phyloP scores from a whole-genome alignment of 2,888 invertebrate species.

The Leptodirus hochenwartii region DNA sequence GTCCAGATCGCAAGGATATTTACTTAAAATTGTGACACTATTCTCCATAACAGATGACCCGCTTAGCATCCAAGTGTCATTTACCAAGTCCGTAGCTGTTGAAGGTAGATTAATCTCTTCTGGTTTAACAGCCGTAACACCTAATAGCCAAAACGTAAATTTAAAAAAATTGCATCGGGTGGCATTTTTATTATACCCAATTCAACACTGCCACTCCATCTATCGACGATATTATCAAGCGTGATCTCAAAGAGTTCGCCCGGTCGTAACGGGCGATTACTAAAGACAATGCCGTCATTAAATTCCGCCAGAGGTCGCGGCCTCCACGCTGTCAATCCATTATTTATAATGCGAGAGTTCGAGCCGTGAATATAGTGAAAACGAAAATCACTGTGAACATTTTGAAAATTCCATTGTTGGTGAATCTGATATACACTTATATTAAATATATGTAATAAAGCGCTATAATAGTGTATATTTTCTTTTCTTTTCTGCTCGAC shows the following conservation, averaged over 20 bases:
- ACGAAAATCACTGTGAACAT: slow-evolving; percentile 44
- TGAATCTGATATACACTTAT: too few species aligned
- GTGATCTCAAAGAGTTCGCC: slow-evolving; percentile 85
- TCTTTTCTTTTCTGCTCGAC: too few species aligned
- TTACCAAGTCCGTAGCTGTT: slow-evolving; percentile 80
- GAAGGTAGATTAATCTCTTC: slow-evolving; percentile 76
- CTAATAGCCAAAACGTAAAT: slow-evolving; percentile 24
- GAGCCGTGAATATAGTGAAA: slow-evolving; percentile 82
- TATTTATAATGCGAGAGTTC: slow-evolving; percentile 70
- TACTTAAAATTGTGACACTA: slow-evolving; percentile 66
- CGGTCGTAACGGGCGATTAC: slow-evolving; percentile 67
- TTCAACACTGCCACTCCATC: slow-evolving; percentile 88
- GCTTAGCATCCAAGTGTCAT: slow-evolving; percentile 84
- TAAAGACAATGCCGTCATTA: slow-evolving; percentile 86
- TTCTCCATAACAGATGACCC: slow-evolving; percentile 86
- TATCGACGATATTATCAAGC: slow-evolving; percentile 77
- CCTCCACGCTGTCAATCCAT: slow-evolving; percentile 68
- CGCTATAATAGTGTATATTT: too few species aligned
- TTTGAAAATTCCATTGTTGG: neutral
- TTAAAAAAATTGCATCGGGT: slow-evolving; percentile 6
- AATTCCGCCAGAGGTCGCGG: slow-evolving; percentile 82
- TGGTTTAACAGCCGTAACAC: slow-evolving; percentile 76
- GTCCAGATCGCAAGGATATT: slow-evolving; percentile 75
- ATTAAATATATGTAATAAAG: too few species aligned
- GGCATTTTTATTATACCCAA: slow-evolving; percentile 42